phyloP scores from a whole-genome alignment of 2,888 invertebrate species.

The Conistra vaccinii region DNA sequence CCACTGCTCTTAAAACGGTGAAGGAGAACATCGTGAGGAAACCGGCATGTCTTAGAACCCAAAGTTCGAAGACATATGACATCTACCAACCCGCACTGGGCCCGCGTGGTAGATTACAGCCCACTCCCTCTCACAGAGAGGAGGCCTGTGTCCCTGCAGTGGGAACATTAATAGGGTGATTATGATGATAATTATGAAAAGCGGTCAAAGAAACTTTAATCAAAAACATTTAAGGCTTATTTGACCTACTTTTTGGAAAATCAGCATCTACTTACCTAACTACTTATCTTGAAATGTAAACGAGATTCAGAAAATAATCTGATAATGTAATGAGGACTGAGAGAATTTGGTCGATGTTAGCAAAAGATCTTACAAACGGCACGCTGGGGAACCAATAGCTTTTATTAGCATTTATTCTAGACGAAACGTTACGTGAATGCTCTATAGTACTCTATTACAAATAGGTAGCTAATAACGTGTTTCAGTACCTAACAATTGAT shows the following conservation, averaged over 20 bases:
- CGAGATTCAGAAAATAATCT: slow-evolving; percentile 47
- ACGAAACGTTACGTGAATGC: slow-evolving; percentile 1
- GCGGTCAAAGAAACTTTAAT: neutral
- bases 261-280: slow-evolving; percentile 13
- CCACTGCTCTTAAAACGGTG: too few species aligned
- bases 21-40: too few species aligned
- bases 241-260: neutral
- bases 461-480: neutral
- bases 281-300: slow-evolving; percentile 40
- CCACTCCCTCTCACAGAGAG: too few species aligned
- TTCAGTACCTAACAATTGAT: neutral
- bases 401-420: slow-evolving; percentile 44
- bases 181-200: too few species aligned
- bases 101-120: too few species aligned
- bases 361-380: slow-evolving; percentile 38
- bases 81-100: too few species aligned
- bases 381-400: slow-evolving; percentile 19
- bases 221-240: neutral
- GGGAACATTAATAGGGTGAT: too few species aligned
- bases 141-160: too few species aligned
- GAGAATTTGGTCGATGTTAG: slow-evolving; percentile 34
- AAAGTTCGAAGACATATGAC: too few species aligned
- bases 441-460: neutral
- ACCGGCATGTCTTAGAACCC: too few species aligned
- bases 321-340: slow-evolving; percentile 51